Base-by-base conservation (phyloP, 1,140 invertebrate species). In the Drosophila subpulchrella region DNA sequence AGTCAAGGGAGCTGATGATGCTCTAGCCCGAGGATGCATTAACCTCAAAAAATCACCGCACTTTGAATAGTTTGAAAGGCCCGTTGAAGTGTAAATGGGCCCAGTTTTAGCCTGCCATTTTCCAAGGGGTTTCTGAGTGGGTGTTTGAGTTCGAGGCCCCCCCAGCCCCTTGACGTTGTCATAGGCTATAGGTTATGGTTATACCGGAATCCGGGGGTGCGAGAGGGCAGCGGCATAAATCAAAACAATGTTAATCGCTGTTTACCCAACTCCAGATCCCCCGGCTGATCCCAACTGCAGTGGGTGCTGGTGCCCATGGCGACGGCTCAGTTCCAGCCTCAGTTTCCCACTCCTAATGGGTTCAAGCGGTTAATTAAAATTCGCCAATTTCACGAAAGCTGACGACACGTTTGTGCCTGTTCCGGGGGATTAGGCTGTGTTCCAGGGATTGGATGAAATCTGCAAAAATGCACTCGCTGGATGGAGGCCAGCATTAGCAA, bases 321-420 rank as follows among this genome's bases (percentile, higher is more conserved):
- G 55, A 71, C 67, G 42, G 67, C 36, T 42, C 36, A 41, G 53
- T 15, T 34, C 32, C 48, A 15, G n/a, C 48, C n/a, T 15, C 24
- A 48, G 13, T 48, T 30, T 44, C 47, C 50, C 36, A 13, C 48
- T 47, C 38, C 48, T 60, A 60, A 70, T 62, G 65, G 57, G 66
- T 67, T 62, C 80, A 80, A 78, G 76, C 68, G 84, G 76, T 89
- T 89, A 89, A 88, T 88, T 88, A 79, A 88, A 88, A 88, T 83
- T 80, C 76, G 60, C 73, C 80, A 88, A 89, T 86, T 81, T 61
- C 70, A 46, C 57, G 44, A 63, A 62, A 66, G 50, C 63, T 70
- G 74, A 30, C 56, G 65, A 46, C 32, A 65, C 67, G 51, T 42
- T 53, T 53, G 24, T 54, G 67, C 53, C 50, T 44, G 70, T 66